Evolutionary conservation across 1,140 invertebrate genomes (phyloP).

Genomic region (Ips typographus): DNA sequence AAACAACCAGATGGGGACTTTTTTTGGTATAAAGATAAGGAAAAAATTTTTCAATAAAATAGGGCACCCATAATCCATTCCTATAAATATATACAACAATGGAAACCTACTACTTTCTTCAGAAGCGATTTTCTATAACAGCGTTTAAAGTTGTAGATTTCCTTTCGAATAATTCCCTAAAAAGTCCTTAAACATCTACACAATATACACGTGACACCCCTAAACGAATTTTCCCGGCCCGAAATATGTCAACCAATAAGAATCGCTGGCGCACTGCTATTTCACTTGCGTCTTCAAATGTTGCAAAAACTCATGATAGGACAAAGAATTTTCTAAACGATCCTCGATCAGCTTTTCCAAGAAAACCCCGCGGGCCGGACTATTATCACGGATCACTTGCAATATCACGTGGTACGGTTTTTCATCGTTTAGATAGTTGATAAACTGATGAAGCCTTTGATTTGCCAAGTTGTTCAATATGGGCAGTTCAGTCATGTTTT

Average conservation of each 20-base stretch:
- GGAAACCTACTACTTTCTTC: too few species aligned
- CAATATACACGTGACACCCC: background rate
- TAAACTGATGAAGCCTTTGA: conserved; percentile 75
- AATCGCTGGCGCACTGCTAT: conserved; percentile 51
- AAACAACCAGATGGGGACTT: too few species aligned
- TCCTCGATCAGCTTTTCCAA: conserved; percentile 92
- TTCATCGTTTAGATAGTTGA: conserved; percentile 81
- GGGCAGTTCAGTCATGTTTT: conserved; percentile 74
- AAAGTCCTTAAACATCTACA: background rate
- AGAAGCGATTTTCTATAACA: too few species aligned
- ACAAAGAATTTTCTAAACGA: conserved; percentile 87
- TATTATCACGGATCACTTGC: conserved; percentile 90
- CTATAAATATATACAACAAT: too few species aligned
- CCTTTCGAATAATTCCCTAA: background rate
- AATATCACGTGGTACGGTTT: conserved; percentile 77
- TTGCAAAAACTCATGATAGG: conserved; percentile 98
- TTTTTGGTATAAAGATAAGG: too few species aligned
- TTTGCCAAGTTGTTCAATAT: conserved; percentile 75
- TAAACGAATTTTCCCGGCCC: conserved; percentile 2
- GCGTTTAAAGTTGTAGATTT: too few species aligned
- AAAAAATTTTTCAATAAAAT: too few species aligned
- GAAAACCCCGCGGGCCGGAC: conserved; percentile 77
- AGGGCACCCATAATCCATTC: too few species aligned
- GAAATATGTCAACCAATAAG: conserved; percentile 13
- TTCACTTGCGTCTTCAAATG: conserved; percentile 91